Conservation (phyloP, 2,113 vertebrate genomes). For the Leptosomus discolor region DNA sequence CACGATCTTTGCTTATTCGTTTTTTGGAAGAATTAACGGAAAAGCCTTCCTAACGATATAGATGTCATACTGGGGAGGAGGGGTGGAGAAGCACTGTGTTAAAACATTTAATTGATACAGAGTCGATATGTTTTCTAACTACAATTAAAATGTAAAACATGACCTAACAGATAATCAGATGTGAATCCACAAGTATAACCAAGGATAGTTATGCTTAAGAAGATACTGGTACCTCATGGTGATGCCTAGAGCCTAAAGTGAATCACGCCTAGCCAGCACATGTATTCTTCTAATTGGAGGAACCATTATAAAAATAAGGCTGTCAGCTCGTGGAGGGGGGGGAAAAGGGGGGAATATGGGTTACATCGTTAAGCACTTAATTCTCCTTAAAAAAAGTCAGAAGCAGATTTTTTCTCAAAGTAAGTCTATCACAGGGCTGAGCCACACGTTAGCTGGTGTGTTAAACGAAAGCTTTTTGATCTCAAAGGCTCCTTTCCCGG, state of each 20-base stretch:
- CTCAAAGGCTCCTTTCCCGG: background rate
- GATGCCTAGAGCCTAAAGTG: background rate
- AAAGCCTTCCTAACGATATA: accelerated
- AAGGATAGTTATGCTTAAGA: background rate
- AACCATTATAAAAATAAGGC: background rate
- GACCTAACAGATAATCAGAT: no score
- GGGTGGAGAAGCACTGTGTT: background rate
- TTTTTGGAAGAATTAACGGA: background rate
- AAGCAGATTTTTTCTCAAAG: background rate
- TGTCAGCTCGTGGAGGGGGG: accelerated
- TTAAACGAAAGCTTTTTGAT: background rate
- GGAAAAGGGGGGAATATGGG: no score
- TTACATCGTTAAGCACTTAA: background rate
- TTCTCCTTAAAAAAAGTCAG: background rate
- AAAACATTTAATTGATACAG: no score
- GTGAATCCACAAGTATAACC: background rate
- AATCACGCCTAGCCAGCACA: background rate
- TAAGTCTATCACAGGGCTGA: background rate
- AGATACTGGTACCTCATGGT: background rate
- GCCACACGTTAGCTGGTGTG: background rate
- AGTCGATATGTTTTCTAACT: no score
- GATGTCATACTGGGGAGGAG: background rate
- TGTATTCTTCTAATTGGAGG: background rate
- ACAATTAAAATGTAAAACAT: background rate
- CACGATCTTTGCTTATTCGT: accelerated